Evolutionary conservation across 2,888 invertebrate species (phyloP), one percentile per base, ranked within the genome.

Genomic region (Glomeris marginata): DNA sequence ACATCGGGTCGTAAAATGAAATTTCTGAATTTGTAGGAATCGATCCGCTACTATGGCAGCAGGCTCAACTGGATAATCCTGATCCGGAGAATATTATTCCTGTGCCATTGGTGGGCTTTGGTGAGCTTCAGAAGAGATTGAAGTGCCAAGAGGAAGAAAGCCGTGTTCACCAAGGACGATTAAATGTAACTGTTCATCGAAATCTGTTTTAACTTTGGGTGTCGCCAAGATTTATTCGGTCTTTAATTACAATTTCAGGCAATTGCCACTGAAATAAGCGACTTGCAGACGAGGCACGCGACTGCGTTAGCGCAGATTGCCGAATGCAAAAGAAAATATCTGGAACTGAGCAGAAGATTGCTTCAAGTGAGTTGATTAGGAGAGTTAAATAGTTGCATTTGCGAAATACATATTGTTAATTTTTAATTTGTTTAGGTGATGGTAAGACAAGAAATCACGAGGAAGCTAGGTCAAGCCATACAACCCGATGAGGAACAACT

Each of bases 11-110:
- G 10, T 11, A 36, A 36, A 10, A 10, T 36, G 36, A 11, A 36
- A n/a, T 41, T 41, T 20, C 16, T 21, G 22, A 20, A 41, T 54
- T 59, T 63, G 51, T 66, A 78, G 85, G 91, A n/a, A 84, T 95
- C 62, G 91, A 94, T 66, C 79, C 81, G 44, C 74, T 88, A 53
- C 73, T 95, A 60, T 98, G 98, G 98, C 82, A 85, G 61, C 94
- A 97, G 66, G 95, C 95, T 0, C 90, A 91, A 62, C 71, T 81
- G 28, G 94, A 95, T 63, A 98, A 98, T 71, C 98, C 97, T 0
- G 86, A 95, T 67, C 78, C 87, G 1, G 77, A 77, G 35, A 80
- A 80, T 60, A 84, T 90, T 60, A 81, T 98, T 62, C 97, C 97
- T 0, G 85, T 91, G 11, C 90, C 94, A 0, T 83, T 97, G 67